A percentile compares a stretch with the other conserved stretches of the same genome.
Conservation (phyloP, 2,888 invertebrate genomes). For the Diaphora mendica region DNA sequence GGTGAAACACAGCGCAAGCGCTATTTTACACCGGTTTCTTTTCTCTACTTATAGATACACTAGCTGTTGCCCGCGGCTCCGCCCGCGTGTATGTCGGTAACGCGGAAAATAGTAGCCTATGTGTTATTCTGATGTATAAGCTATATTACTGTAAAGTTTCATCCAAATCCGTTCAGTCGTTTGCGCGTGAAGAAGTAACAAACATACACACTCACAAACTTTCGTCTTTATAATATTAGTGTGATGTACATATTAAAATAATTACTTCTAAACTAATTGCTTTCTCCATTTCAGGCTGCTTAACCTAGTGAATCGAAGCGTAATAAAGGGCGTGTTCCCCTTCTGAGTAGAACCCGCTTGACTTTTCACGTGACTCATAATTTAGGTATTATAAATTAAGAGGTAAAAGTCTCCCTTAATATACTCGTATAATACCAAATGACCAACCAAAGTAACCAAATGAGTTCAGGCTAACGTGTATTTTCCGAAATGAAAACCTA, state of each 20-base stretch:
- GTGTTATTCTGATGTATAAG: too few relatives aligned
- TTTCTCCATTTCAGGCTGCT: constrained; percentile 17
- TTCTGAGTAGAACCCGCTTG: constrained; percentile 15
- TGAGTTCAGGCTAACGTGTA: constrained; percentile 7
- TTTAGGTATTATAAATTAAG: constrained; percentile 14
- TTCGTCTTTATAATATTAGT: too few relatives aligned
- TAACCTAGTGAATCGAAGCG: constrained; percentile 17
- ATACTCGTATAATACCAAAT: not conserved
- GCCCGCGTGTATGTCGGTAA: too few relatives aligned
- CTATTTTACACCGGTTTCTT: too few relatives aligned
- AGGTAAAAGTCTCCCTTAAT: constrained; percentile 1
- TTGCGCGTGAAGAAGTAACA: too few relatives aligned
- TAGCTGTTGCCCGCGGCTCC: too few relatives aligned
- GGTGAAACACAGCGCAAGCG: too few relatives aligned
- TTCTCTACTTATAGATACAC: not conserved
- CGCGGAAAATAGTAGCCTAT: too few relatives aligned
- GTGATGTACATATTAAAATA: not conserved
- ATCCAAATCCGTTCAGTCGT: too few relatives aligned
- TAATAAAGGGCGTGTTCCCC: constrained; percentile 14
- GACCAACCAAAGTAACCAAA: constrained; percentile 7
- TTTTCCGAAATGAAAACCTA: constrained; percentile 1
- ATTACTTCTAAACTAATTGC: constrained; percentile 5
- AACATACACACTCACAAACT: too few relatives aligned
- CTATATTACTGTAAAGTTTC: too few relatives aligned
- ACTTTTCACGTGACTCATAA: constrained; percentile 17